Conservation (phyloP, 2,113 vertebrate genomes). For the Engraulis encrasicolus region DNA sequence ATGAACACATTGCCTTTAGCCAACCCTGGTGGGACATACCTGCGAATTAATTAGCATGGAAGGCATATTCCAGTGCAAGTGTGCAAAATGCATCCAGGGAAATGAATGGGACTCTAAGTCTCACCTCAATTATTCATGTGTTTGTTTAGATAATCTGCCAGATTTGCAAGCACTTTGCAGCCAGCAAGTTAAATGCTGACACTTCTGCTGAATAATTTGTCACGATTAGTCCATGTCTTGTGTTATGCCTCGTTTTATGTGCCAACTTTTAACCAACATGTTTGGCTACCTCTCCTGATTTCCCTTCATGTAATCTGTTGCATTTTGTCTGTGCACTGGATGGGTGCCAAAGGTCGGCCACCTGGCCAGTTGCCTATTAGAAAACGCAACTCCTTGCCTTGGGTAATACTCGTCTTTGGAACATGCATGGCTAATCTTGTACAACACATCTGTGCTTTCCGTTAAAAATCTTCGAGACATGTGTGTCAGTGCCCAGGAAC, state of each 20-base stretch:
- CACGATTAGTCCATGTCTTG: too few relatives aligned
- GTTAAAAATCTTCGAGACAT: too few relatives aligned
- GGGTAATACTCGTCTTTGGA: background rate
- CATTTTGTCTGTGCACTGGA: background rate
- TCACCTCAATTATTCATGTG: slow-evolving; percentile 7
- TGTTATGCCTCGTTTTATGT: too few relatives aligned
- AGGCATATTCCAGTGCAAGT: slow-evolving; percentile 14
- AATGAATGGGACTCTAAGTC: background rate
- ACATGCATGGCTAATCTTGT: background rate
- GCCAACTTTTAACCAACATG: too few relatives aligned
- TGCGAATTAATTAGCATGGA: background rate
- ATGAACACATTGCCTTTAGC: slow-evolving; percentile 11
- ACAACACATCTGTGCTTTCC: background rate
- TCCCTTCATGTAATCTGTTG: background rate
- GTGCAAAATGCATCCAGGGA: background rate
- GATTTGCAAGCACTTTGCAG: too few relatives aligned
- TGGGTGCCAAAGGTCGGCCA: background rate
- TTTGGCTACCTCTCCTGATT: background rate
- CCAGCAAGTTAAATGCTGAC: too few relatives aligned
- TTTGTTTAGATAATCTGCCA: slow-evolving; percentile 17
- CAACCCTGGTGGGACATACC: background rate
- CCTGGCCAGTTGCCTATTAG: background rate
- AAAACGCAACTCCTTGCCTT: background rate
- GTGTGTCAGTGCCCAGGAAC: background rate
- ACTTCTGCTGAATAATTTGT: too few relatives aligned